Evolutionary conservation across 2,888 invertebrate species (phyloP), one percentile per base, ranked within the genome.

Genomic region (Dryomyza anilis): DNA sequence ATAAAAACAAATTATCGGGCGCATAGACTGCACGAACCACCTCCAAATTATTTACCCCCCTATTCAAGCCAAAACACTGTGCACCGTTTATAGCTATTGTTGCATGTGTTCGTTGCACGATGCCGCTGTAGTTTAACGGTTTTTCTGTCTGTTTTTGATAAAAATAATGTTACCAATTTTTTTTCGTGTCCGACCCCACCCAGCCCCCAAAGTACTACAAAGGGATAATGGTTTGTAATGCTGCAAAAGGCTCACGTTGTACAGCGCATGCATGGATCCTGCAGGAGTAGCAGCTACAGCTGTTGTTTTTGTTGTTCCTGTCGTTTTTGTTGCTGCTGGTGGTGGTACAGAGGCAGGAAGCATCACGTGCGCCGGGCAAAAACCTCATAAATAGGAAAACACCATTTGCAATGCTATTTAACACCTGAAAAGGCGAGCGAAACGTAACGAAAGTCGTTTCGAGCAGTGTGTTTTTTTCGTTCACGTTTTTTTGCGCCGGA

Each of bases 301-400:
- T n/a, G n/a, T n/a, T n/a, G n/a, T n/a, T n/a, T n/a, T n/a, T n/a
- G n/a, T n/a, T n/a, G n/a, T n/a, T n/a, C n/a, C n/a, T n/a, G n/a
- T n/a, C n/a, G n/a, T n/a, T n/a, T n/a, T n/a, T n/a, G n/a, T n/a
- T n/a, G n/a, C n/a, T n/a, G n/a, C n/a, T n/a, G n/a, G n/a, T n/a
- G n/a, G n/a, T n/a, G n/a, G n/a, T n/a, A n/a, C n/a, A n/a, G 33
- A 50, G 30, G 45, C 21, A 3, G 55, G 23, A 50, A 50, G 59
- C 60, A 21, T 58, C 59, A 63, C 67, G 63, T 55, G 69, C 67
- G 69, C 61, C 68, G 67, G 68, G 68, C 66, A 70, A 71, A 70
- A 70, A 68, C 63, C 68, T 66, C 68, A 71, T 71, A 71, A 70
- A 68, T 66, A 68, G 65, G 64, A 64, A 61, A 66, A 63, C 66